Evolutionary conservation across 1,140 invertebrate species (phyloP).

Genomic region (Bombus haemorrhoidalis): DNA sequence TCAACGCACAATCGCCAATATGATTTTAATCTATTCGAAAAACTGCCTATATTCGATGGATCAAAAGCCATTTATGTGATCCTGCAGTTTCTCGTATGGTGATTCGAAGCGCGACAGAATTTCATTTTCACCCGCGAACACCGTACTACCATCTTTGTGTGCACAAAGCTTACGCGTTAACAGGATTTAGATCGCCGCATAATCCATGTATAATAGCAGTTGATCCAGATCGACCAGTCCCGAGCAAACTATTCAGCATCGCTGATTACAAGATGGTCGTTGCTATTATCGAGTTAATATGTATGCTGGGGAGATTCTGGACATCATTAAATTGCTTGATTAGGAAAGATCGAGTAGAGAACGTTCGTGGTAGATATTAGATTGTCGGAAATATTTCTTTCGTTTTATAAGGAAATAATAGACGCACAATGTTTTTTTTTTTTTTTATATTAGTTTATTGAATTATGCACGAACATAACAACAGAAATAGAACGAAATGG

Average conservation of each 20-base stretch:
- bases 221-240: conserved; percentile 4
- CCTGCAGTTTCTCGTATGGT: neutral
- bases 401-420: too few species aligned
- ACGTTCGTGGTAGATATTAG: neutral
- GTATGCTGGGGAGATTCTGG: neutral
- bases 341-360: too few species aligned
- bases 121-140: neutral
- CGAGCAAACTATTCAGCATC: conserved; percentile 27
- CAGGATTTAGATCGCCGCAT: conserved; percentile 41
- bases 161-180: conserved; percentile 33
- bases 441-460: too few species aligned
- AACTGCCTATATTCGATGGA: neutral
- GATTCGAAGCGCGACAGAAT: neutral
- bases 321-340: neutral
- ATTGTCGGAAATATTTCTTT: too few species aligned
- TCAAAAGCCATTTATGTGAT: neutral
- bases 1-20: neutral
- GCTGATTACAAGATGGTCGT: conserved; percentile 33
- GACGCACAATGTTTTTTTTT: too few species aligned
- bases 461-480: too few species aligned
- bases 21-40: neutral
- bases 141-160: neutral
- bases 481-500: too few species aligned
- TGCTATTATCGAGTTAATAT: conserved; percentile 5
- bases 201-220: conserved; percentile 33